Conservation (phyloP, 2,113 vertebrate genomes). For the Cervus canadensis region DNA sequence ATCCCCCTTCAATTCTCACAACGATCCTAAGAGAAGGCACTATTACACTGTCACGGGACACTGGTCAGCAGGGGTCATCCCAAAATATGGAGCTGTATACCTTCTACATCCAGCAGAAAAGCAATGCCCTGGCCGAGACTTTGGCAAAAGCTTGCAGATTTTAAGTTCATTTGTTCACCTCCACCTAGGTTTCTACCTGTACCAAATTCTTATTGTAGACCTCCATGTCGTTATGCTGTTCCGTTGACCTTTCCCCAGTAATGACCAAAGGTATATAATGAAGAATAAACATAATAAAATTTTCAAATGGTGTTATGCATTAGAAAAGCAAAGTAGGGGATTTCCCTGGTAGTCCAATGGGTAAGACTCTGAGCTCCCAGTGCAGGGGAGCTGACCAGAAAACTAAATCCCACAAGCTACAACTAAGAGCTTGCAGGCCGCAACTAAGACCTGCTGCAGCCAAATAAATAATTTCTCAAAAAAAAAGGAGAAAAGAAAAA, state of each 20-base stretch:
- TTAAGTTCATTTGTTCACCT: neutral
- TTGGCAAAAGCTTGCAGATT: neutral
- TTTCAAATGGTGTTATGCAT: neutral
- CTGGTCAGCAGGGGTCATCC: neutral
- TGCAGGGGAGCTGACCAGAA: neutral
- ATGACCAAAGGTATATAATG: neutral
- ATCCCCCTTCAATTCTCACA: neutral
- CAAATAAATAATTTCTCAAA: neutral
- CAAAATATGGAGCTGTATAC: neutral
- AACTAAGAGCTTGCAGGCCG: neutral
- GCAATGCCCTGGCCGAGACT: neutral
- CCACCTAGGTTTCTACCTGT: neutral
- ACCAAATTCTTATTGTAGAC: neutral
- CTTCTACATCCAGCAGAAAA: neutral
- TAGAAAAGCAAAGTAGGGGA: neutral
- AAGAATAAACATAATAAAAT: neutral
- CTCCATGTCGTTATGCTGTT: neutral
- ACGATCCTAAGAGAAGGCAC: neutral
- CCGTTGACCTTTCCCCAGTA: neutral
- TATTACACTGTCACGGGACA: neutral
- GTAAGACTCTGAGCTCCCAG: neutral
- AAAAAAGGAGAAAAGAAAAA: neutral
- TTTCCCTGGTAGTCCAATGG: neutral
- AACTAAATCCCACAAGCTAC: neutral
- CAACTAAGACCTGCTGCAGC: neutral